These are phyloP conservation scores for Mirza zaza DNA, from an alignment of 2,113 vertebrate genomes.

Conservation along the genomic window DNA sequence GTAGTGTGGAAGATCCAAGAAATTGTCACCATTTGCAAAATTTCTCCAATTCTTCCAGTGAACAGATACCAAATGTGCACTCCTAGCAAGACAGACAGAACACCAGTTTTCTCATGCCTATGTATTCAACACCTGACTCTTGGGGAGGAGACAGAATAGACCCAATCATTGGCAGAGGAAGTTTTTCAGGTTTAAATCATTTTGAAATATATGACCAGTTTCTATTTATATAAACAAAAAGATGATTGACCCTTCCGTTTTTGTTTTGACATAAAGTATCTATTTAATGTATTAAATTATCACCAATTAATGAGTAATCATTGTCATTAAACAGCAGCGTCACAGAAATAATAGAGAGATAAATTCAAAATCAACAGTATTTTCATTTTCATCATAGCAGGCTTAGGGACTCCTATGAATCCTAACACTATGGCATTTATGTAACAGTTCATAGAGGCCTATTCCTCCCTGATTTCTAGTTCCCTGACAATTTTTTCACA, in stretches of 20 bases:
- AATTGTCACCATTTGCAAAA: background rate
- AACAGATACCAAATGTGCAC: background rate
- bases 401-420: fast-evolving
- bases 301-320: background rate
- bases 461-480: background rate
- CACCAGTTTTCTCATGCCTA: fast-evolving
- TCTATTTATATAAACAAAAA: background rate
- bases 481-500: background rate
- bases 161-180: background rate
- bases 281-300: background rate
- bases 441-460: background rate
- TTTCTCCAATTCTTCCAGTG: background rate
- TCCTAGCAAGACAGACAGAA: background rate
- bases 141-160: background rate
- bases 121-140: background rate
- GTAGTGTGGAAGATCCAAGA: background rate
- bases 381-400: background rate
- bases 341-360: background rate
- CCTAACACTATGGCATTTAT: background rate
- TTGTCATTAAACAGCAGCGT: background rate
- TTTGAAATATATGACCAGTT: background rate
- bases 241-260: background rate
- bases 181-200: background rate
- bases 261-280: background rate
- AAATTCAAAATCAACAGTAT: background rate